Evolutionary conservation across 1,140 invertebrate species (phyloP).

Genomic region (Marisa cornuarietis): DNA sequence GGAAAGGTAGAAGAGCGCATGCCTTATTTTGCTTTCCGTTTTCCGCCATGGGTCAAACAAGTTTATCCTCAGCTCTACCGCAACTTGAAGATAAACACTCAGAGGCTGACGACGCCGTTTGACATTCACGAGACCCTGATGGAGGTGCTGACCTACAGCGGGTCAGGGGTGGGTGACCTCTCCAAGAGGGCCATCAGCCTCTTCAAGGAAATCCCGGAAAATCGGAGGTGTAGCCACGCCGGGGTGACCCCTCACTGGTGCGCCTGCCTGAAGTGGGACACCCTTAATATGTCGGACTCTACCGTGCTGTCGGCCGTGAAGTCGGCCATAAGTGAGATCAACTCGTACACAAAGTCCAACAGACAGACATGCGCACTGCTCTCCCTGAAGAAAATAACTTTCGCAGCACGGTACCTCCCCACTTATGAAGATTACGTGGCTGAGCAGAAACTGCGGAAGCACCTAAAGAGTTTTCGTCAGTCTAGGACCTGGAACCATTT

Average conservation of each 20-base stretch:
- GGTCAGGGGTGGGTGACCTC: slow-evolving; percentile 70
- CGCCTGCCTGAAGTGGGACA: slow-evolving; percentile 83
- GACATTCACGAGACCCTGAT: slow-evolving; percentile 66
- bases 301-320: background rate
- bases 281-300: background rate
- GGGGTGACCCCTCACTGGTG: slow-evolving; percentile 95
- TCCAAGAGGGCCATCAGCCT: slow-evolving; percentile 74
- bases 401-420: background rate
- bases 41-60: slow-evolving; percentile 78
- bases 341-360: background rate
- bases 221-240: slow-evolving; percentile 84
- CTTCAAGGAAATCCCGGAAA: slow-evolving; percentile 70
- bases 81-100: slow-evolving; percentile 76
- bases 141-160: slow-evolving; percentile 69
- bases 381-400: background rate
- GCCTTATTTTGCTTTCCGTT: slow-evolving; percentile 81
- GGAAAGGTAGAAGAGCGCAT: slow-evolving; percentile 89
- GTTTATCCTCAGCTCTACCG: slow-evolving; percentile 73
- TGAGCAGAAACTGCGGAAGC: background rate
- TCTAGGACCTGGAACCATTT: slow-evolving; percentile 58
- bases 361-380: background rate
- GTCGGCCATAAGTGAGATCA: slow-evolving; percentile 6
- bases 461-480: slow-evolving; percentile 71
- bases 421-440: background rate
- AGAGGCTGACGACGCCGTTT: slow-evolving; percentile 64